A percentile compares a stretch with the other conserved stretches of the same genome.
Evolutionary conservation across 2,113 vertebrate species (phyloP).

Genomic region (Fulmarus glacialis): DNA sequence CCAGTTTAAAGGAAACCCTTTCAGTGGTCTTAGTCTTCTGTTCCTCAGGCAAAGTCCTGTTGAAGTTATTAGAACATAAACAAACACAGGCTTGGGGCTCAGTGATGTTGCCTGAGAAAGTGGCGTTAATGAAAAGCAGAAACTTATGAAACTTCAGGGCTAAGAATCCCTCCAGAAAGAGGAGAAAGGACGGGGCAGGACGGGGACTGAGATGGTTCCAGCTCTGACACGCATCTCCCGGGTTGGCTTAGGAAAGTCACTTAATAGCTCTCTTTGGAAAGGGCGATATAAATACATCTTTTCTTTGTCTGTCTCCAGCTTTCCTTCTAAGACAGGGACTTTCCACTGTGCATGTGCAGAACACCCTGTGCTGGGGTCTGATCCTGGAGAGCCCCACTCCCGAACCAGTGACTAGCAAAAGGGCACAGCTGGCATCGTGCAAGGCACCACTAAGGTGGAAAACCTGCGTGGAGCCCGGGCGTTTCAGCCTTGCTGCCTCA

Average conservation of each 20-base stretch:
- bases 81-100: background rate
- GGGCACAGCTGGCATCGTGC: background rate
- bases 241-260: background rate
- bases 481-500: background rate
- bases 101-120: background rate
- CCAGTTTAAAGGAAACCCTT: constrained; percentile 4
- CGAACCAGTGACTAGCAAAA: background rate
- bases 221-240: background rate
- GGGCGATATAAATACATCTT: background rate
- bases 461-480: background rate
- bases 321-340: background rate
- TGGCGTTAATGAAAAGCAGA: constrained; percentile 50
- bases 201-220: background rate
- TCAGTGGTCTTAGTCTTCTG: background rate
- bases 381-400: background rate
- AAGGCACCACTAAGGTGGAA: background rate
- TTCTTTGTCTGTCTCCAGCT: background rate
- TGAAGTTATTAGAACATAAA: background rate
- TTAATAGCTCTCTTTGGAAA: background rate
- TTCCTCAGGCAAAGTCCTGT: background rate
- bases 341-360: background rate
- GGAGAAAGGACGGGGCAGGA: background rate
- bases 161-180: background rate
- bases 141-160: background rate
- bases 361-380: background rate